Base-by-base conservation (phyloP, 2,888 invertebrate genomes). In the Callyntrura sp. region DNA sequence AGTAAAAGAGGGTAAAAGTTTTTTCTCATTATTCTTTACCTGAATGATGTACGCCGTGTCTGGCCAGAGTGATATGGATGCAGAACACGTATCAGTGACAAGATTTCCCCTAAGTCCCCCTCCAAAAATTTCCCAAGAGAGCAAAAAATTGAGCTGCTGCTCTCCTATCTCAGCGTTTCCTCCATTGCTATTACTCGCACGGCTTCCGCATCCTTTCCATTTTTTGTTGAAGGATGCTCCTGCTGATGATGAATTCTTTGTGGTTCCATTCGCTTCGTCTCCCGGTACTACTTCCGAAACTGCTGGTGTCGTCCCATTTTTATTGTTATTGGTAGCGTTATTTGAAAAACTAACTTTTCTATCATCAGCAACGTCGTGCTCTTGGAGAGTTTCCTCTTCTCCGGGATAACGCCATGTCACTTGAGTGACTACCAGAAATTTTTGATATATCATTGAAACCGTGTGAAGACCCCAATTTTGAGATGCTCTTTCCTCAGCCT, bases 101-200 rank as follows among this genome's bases (percentile, higher is more conserved):
- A 97, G 95, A 95, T 97, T 97, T 92, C 97, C 97, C 95, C 97
- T 97, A 91, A 97, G 95, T 92, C 97, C 97, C 93, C 97, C 97
- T 90, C 97, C 97, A 94, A 97, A 97, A 86, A 97, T 97, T 95
- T 97, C 97, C 97, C 97, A 97, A 90, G 97, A 97, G 87, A 97
- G 97, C 94, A 97, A 95, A 95, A 97, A 97, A 90, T 97, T 89
- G 68, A 85, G 81, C 68, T 88, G 23, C 85, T 76, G 20, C 35
- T 65, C 60, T 20, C 55, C 23, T 73, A 35, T 51, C 28, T 43
- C 84, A 8, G 43, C 20, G 62, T 83, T 65, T 20, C 76, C 79
- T 23, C 11, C 62, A 55, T 65, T 79, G n/a, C 81, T 57, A 79
- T 57, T 88, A 78, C 55, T 55, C 25, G 51, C 78, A 78, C 78